Base-by-base conservation (phyloP, 2,797 vertebrate genomes). In the Limnodromus scolopaceus region DNA sequence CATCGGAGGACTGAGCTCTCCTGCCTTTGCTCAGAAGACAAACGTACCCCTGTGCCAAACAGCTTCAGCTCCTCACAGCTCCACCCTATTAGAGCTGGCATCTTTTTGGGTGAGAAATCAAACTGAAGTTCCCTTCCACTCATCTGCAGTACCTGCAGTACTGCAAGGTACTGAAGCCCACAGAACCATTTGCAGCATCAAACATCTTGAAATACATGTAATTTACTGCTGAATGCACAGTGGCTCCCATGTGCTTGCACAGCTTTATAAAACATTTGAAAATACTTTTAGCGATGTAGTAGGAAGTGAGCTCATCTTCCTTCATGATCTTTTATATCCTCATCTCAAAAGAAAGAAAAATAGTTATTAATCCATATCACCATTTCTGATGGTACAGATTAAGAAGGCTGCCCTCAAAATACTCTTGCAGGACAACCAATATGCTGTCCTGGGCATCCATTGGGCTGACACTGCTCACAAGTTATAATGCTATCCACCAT, bases 1-100 rank as follows among this genome's bases (percentile, higher is more conserved):
- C 13, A 5, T 55, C 1, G 0, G 49, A 41, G 51, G 17, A 28
- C 54, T 46, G n/a, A 87, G 22, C n/a, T 76, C 16, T 60, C 45
- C 48, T 64, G 46, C 23, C 51, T 48, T 45, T 71, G 45, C 53
- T 41, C 27, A 48, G 64, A 64, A 64, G 12, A 51, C 0, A 0
- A 20, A 6, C 0, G 0, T n/a, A 57, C 4, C 36, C 53, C 3
- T 6, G 11, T 53, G 54, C n/a, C 66, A 70, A 79, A 82, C 5
- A 19, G 10, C 70, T 79, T 92, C 74, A 57, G 28, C 43, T 77
- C 54, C 43, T 95, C 60, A 14, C 36, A 38, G 17, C 39, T 77
- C 24, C 65, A 36, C 25, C 16, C 20, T 6, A 0, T 55, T n/a
- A 72, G 16, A 68, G 25, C 48, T 80, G 38, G 41, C 13, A 17